Percentiles rank a stretch among this genome's conserved stretches.
Conservation (phyloP, 2,797 vertebrate species). For the Choloepus didactylus region DNA sequence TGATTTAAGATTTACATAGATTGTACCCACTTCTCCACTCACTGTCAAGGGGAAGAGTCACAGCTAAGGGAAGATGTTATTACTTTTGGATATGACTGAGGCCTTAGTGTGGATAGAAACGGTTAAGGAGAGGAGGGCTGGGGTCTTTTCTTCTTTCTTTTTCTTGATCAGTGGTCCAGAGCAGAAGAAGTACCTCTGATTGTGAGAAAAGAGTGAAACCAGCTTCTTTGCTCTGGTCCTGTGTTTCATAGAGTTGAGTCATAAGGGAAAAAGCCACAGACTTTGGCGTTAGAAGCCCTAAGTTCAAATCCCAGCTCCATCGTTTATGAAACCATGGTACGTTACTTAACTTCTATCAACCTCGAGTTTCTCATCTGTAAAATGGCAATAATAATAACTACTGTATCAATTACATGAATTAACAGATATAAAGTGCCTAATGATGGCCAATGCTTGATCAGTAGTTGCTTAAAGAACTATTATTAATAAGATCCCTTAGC, state of each 20-base stretch:
- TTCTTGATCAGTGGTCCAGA: background rate
- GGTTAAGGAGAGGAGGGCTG: background rate
- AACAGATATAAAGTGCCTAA: background rate
- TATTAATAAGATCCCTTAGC: background rate
- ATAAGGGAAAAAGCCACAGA: background rate
- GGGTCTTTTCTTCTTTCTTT: background rate
- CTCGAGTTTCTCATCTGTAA: background rate
- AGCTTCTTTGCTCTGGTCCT: background rate
- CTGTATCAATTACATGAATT: background rate
- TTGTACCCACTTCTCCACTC: background rate
- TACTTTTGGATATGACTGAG: background rate
- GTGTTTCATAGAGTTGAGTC: background rate
- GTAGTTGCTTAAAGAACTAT: background rate
- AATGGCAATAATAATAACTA: background rate
- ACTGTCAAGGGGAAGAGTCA: background rate
- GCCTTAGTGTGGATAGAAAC: background rate
- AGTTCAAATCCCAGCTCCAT: background rate
- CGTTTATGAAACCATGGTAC: background rate
- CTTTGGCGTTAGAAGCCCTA: background rate
- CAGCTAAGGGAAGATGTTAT: accelerated
- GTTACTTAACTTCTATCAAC: background rate
- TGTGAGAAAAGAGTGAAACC: background rate
- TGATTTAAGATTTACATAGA: background rate
- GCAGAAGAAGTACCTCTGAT: background rate
- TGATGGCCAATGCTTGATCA: background rate